These are phyloP conservation scores for Bicyclus anynana DNA, from an alignment of 1,140 invertebrate species.

Conservation along the genomic window DNA sequence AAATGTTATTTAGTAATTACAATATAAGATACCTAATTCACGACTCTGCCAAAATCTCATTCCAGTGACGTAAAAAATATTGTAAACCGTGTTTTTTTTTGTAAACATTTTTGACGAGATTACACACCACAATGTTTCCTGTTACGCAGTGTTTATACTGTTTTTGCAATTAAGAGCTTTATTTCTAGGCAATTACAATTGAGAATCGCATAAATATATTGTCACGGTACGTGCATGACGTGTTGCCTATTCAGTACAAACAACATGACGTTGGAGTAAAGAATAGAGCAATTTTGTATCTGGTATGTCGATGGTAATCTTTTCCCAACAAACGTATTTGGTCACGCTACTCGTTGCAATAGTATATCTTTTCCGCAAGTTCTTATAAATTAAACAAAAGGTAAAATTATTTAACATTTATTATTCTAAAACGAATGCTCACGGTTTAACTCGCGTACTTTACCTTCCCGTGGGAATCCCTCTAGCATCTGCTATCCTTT, in stretches of 20 bases:
- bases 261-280: constrained; percentile 9
- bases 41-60: constrained; percentile 4
- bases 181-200: neutral
- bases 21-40: too few relatives aligned
- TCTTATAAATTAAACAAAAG: too few relatives aligned
- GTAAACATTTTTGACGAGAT: constrained; percentile 21
- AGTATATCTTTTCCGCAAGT: too few relatives aligned
- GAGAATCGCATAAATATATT: neutral
- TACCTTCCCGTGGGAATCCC: too few relatives aligned
- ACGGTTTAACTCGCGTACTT: too few relatives aligned
- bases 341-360: too few relatives aligned
- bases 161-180: neutral
- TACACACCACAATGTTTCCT: constrained; percentile 24
- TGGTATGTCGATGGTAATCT: neutral
- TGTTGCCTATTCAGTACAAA: constrained; percentile 13
- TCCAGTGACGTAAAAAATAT: constrained; percentile 20
- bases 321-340: too few relatives aligned
- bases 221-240: neutral
- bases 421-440: too few relatives aligned
- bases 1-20: too few relatives aligned
- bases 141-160: constrained; percentile 1
- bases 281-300: constrained; percentile 16
- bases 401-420: too few relatives aligned
- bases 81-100: constrained; percentile 13
- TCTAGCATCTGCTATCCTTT: too few relatives aligned